A percentile compares a stretch with the other conserved stretches of the same genome.
phyloP scores from a whole-genome alignment of 2,797 vertebrate genomes.

The Neosalanx taihuensis region DNA sequence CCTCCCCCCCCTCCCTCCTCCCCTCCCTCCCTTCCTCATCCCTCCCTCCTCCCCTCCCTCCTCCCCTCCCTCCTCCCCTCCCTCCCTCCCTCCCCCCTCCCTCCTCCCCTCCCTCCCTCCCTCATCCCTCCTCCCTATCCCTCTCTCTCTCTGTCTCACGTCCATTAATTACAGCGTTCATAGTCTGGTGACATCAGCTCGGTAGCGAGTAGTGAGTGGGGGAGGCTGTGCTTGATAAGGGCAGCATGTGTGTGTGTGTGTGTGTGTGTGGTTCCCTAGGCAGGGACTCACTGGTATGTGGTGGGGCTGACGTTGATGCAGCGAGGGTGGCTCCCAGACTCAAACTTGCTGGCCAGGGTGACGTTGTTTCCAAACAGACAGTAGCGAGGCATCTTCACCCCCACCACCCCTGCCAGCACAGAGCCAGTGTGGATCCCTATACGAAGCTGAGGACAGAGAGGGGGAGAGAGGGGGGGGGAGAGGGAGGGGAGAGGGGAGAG shows the following conservation, averaged over 20 bases:
- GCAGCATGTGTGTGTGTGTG: neutral
- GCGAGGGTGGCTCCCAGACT: constrained; percentile 94
- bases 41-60: no score
- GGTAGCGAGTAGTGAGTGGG: neutral
- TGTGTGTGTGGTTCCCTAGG: neutral
- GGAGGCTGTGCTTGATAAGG: neutral
- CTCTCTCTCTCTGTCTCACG: no score
- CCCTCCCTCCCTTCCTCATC: no score
- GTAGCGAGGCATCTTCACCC: constrained; percentile 96
- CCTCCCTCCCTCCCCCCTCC: no score
- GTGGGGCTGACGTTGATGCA: constrained; percentile 96
- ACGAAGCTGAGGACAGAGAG: constrained; percentile 76
- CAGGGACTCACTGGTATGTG: constrained; percentile 88
- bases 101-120: no score
- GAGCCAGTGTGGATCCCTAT: constrained; percentile 98
- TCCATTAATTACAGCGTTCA: no score
- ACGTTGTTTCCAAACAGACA: constrained; percentile 99
- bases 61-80: no score
- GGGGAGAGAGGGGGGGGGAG: neutral
- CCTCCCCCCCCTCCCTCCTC: no score
- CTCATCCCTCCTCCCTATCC: no score
- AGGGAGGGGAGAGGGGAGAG: constrained; percentile 12
- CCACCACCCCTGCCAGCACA: constrained; percentile 93
- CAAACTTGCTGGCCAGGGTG: constrained; percentile 97
- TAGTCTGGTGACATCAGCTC: no score